A percentile compares a stretch with the other conserved stretches of the same genome.
These are phyloP conservation scores for Limnephilus lunatus DNA, from an alignment of 2,888 invertebrate genomes.

Conservation along the genomic window DNA sequence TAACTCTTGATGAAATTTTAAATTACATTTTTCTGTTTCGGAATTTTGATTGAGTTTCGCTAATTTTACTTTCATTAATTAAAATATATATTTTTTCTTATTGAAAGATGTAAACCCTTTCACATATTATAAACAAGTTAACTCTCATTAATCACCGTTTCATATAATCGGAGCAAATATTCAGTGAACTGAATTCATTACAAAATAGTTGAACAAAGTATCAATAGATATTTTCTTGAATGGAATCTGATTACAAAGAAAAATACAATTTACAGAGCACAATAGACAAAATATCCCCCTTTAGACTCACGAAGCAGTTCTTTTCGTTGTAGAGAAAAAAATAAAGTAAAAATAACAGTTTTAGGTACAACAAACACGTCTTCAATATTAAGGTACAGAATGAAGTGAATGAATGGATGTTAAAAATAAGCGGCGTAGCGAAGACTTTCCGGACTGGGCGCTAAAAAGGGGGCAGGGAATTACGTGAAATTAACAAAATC, in stretches of 20 bases:
- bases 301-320: background rate
- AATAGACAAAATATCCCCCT: background rate
- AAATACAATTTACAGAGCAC: background rate
- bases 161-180: background rate
- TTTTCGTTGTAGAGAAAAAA: too few species aligned
- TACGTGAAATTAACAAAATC: too few species aligned
- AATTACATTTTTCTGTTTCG: too few species aligned
- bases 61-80: too few species aligned
- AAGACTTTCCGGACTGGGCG: background rate
- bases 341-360: background rate
- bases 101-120: too few species aligned
- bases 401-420: too few species aligned
- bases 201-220: background rate
- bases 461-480: too few species aligned
- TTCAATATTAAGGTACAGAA: background rate
- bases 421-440: background rate
- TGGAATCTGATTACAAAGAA: background rate
- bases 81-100: too few species aligned
- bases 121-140: background rate
- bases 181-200: background rate
- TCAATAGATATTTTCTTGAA: background rate
- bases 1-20: too few species aligned
- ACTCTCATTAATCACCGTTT: background rate
- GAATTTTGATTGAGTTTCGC: too few species aligned
- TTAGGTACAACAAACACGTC: background rate